Evolutionary conservation across 2,888 invertebrate species (phyloP).

Genomic region (Clostera curtula): DNA sequence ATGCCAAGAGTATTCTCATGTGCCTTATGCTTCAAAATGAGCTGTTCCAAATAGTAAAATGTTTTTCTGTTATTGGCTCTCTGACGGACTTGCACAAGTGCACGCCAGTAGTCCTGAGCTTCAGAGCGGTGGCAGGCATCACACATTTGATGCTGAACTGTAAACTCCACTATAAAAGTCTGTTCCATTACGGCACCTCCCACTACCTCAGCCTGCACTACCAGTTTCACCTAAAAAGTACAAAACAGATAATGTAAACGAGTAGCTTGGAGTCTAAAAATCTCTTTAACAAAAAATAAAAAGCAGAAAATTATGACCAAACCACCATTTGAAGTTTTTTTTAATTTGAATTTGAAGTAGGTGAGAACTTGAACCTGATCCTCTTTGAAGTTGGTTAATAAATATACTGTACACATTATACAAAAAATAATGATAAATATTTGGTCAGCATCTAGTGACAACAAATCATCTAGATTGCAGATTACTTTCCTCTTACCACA

Average conservation of each 20-base stretch:
- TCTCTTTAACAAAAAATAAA: no score
- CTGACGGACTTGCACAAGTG: slow-evolving; percentile 91
- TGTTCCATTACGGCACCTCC: slow-evolving; percentile 95
- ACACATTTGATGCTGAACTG: slow-evolving; percentile 95
- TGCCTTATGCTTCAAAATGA: slow-evolving; percentile 96
- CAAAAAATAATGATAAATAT: no score
- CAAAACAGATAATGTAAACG: slow-evolving; percentile 1
- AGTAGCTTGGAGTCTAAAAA: no score
- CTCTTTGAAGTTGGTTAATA: no score
- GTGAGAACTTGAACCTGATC: no score
- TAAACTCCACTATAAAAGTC: slow-evolving; percentile 95
- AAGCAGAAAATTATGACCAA: no score
- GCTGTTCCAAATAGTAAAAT: slow-evolving; percentile 96
- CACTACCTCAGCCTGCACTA: slow-evolving; percentile 95
- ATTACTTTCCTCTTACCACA: no score
- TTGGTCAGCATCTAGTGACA: background rate
- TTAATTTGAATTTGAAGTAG: no score
- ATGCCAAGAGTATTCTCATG: slow-evolving; percentile 93
- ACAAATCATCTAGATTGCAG: no score
- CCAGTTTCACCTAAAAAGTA: slow-evolving; percentile 82
- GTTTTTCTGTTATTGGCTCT: slow-evolving; percentile 96
- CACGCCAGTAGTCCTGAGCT: slow-evolving; percentile 98
- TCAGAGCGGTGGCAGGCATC: slow-evolving; percentile 97
- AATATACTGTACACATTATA: no score
- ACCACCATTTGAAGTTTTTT: no score